Percentiles rank a stretch among this genome's conserved stretches.
Evolutionary conservation across 2,113 vertebrate genomes (phyloP).

Genomic region (Odontesthes bonariensis): DNA sequence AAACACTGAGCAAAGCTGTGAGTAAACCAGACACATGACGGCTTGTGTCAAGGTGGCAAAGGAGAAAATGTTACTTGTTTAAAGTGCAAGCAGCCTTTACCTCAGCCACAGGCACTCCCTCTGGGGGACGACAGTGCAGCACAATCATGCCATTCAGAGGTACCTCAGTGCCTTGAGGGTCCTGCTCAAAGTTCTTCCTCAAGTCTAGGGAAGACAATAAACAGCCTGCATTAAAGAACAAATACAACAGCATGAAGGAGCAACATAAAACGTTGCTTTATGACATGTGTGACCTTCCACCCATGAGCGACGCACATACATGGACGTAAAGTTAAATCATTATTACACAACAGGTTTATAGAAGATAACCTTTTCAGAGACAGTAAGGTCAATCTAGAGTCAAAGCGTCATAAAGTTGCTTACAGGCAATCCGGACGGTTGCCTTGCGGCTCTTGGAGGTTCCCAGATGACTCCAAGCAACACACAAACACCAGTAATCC

Average conservation of each 20-base stretch:
- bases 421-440: slow-evolving; percentile 94
- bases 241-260: not conserved
- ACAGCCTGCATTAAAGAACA: slow-evolving; percentile 42
- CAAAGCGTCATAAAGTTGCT: slow-evolving; percentile 70
- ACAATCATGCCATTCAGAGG: slow-evolving; percentile 98
- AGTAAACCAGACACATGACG: slow-evolving; percentile 38
- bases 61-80: slow-evolving; percentile 47
- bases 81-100: slow-evolving; percentile 83
- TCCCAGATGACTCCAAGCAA: slow-evolving; percentile 96
- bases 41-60: slow-evolving; percentile 48
- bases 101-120: slow-evolving; percentile 96
- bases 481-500: slow-evolving; percentile 97
- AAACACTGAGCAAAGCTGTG: slow-evolving; percentile 15
- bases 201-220: slow-evolving; percentile 85
- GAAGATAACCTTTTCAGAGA: slow-evolving; percentile 30
- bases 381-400: slow-evolving; percentile 35
- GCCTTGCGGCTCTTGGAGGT: slow-evolving; percentile 98
- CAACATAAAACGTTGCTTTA: slow-evolving; percentile 11
- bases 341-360: not conserved
- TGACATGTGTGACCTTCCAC: slow-evolving; percentile 35
- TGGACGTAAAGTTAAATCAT: not conserved
- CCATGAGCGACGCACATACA: not conserved
- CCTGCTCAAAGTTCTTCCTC: slow-evolving; percentile 98
- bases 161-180: slow-evolving; percentile 96
- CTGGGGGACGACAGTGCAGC: slow-evolving; percentile 95